A percentile compares a stretch with the other conserved stretches of the same genome.
phyloP scores from a whole-genome alignment of 2,113 vertebrate genomes.

The Opisthocomus hoazin region DNA sequence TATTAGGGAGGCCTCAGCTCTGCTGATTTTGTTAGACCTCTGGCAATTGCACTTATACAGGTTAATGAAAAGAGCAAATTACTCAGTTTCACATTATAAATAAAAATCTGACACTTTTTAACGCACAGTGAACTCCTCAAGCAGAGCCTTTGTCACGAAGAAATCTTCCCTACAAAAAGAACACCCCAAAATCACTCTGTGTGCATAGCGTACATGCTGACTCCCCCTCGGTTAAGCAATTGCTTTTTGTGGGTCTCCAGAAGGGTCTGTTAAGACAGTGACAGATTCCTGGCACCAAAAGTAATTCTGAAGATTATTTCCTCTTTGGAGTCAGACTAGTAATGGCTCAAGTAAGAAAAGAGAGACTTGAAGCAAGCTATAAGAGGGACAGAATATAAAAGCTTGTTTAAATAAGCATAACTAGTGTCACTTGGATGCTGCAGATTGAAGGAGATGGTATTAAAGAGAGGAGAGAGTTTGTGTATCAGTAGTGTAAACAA shows the following conservation, averaged over 20 bases:
- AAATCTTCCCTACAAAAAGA: not conserved
- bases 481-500: not conserved
- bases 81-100: constrained; percentile 5
- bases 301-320: not conserved
- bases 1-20: constrained; percentile 29
- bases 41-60: constrained; percentile 4
- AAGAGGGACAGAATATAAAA: not conserved
- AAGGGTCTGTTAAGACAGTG: not conserved
- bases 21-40: constrained; percentile 30
- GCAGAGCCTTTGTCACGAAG: not conserved
- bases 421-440: not conserved
- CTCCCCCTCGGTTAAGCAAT: not conserved
- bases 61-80: constrained; percentile 42
- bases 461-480: not conserved
- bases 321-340: not conserved
- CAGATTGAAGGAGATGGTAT: not conserved
- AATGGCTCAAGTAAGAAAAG: not conserved
- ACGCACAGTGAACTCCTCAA: not conserved
- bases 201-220: not conserved
- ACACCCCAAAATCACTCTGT: not conserved
- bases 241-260: not conserved
- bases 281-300: not conserved
- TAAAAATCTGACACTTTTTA: not conserved
- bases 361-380: not conserved
- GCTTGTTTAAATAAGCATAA: not conserved